These are phyloP conservation scores for Trachelus troglodyta DNA, from an alignment of 2,888 invertebrate species.

Conservation along the genomic window DNA sequence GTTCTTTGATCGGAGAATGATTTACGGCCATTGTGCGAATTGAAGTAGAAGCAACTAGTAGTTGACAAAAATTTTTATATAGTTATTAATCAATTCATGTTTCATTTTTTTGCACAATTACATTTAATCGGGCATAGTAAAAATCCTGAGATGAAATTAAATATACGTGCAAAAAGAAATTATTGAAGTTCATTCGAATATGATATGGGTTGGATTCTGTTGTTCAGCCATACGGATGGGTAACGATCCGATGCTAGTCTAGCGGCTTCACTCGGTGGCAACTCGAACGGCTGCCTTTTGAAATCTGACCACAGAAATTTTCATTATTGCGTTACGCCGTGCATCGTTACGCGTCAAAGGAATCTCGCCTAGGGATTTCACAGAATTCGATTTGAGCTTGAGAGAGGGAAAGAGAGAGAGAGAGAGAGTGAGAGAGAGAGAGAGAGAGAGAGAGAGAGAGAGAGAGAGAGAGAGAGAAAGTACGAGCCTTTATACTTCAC, in stretches of 20 bases:
- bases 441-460: too few relatives aligned
- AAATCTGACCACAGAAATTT: conserved; percentile 25
- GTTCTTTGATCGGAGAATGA: not conserved
- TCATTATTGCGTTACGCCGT: conserved; percentile 17
- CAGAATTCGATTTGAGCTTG: not conserved
- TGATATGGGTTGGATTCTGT: not conserved
- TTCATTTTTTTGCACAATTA: too few relatives aligned
- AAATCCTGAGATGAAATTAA: not conserved
- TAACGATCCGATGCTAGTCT: not conserved
- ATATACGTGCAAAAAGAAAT: not conserved
- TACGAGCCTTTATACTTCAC: not conserved
- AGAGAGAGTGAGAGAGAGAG: too few relatives aligned
- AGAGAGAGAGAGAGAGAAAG: too few relatives aligned
- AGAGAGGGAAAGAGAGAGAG: not conserved
- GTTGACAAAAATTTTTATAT: not conserved
- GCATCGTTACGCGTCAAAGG: conserved; percentile 21
- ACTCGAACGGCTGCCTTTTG: conserved; percentile 16
- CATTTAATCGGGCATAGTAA: not conserved
- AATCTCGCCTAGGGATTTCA: not conserved
- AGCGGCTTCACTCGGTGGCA: conserved; percentile 13
- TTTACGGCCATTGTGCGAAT: not conserved
- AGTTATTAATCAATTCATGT: not conserved
- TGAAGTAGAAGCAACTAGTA: not conserved
- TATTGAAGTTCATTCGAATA: not conserved
- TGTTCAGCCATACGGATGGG: not conserved